phyloP scores from a whole-genome alignment of 2,797 vertebrate genomes.

The Lophotriccus pileatus region DNA sequence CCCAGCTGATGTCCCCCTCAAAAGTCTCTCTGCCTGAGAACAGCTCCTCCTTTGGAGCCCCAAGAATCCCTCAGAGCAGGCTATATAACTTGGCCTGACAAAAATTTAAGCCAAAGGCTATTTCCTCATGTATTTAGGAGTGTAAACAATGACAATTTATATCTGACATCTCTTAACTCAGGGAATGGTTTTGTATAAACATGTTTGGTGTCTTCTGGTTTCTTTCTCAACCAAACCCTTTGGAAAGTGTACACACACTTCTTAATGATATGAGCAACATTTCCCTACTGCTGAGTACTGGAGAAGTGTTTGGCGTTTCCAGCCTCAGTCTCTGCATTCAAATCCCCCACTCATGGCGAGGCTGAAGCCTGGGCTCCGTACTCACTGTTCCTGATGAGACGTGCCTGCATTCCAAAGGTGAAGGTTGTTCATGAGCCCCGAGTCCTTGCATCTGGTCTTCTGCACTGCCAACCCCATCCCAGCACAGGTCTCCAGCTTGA shows the following conservation, averaged over 20 bases:
- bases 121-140: neutral
- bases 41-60: neutral
- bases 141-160: neutral
- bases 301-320: neutral
- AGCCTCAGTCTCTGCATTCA: neutral
- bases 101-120: neutral
- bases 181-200: neutral
- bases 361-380: neutral
- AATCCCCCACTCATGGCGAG: accelerated
- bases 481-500: neutral
- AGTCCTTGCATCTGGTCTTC: constrained; percentile 5
- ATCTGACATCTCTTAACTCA: neutral
- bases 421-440: neutral
- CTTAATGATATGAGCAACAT: neutral
- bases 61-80: neutral
- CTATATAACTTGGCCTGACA: neutral
- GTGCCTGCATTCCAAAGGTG: neutral
- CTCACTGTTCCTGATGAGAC: neutral
- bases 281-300: neutral
- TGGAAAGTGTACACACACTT: neutral
- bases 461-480: neutral
- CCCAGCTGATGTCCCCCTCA: neutral
- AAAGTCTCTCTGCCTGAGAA: neutral
- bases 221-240: constrained; percentile 24
- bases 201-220: constrained; percentile 6